A percentile compares a stretch with the other conserved stretches of the same genome.
Evolutionary conservation across 2,888 invertebrate species (phyloP).

Genomic region (Tridacna crocea): DNA sequence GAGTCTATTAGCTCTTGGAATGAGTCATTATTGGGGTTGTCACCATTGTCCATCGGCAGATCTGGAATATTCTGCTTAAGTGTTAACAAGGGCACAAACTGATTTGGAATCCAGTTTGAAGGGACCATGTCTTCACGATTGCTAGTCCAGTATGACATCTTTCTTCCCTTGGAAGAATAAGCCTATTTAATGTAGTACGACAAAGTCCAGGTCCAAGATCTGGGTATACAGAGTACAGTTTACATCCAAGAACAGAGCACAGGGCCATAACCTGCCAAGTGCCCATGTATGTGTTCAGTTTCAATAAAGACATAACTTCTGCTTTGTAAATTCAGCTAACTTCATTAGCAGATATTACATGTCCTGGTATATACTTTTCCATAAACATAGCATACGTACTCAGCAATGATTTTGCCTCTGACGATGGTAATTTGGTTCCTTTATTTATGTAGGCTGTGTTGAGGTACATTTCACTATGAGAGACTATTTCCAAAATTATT

Average conservation of each 20-base stretch:
- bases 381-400: slow-evolving; percentile 33
- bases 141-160: neutral
- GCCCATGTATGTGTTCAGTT: slow-evolving; percentile 28
- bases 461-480: slow-evolving; percentile 28
- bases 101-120: neutral
- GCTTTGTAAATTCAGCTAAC: neutral
- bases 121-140: neutral
- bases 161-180: neutral
- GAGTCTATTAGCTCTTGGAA: too few relatives aligned
- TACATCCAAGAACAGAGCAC: slow-evolving; percentile 26
- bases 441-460: neutral
- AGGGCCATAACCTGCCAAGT: slow-evolving; percentile 32
- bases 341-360: neutral
- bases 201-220: neutral
- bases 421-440: neutral
- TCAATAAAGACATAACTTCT: neutral
- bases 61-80: too few relatives aligned
- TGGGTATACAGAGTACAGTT: slow-evolving; percentile 29
- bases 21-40: too few relatives aligned
- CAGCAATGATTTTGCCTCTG: slow-evolving; percentile 15
- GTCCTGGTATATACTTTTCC: slow-evolving; percentile 20
- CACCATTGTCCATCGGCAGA: too few relatives aligned
- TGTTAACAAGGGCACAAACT: neutral
- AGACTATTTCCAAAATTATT: slow-evolving; percentile 35
- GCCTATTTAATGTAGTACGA: neutral